Evolutionary conservation across 2,797 vertebrate genomes (phyloP), one percentile per base, ranked within the genome.

Genomic region (Coilia nasus): DNA sequence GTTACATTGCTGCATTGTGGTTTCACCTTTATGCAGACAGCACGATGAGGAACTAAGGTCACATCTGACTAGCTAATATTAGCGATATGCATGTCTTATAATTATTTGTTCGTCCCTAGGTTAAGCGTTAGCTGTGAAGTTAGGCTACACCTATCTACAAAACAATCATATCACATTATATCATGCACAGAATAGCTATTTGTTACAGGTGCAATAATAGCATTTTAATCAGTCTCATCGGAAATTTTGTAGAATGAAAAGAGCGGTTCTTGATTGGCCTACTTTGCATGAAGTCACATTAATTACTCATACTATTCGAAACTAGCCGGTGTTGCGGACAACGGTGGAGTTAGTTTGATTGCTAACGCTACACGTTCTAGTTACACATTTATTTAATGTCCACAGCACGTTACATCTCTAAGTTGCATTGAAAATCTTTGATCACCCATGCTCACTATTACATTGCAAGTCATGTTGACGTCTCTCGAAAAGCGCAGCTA

Each of bases 401-500:
- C 50, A 14, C 14, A 9, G 50, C 50, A 1, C 50, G 50, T 54
- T 54, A 54, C 35, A 41, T 3, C 9, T 54, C 14, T 12, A n/a
- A 23, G 25, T 75, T 75, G 31, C 67, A 75, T 35, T 28, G 67
- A 35, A 75, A 17, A 75, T 75, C 7, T 35, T 17, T 75, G 28
- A 15, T 35, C 67, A 41, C 11, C 25, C 25, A 75, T 75, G 14
- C 14, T 75, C 25, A 6, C 31, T 23, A 75, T 35, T 75, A 19
- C 67, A 75, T 75, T 75, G 67, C 71, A 78, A 78, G 31, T 78
- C 71, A 78, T 41, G 35, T 78, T 44, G 71, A 78, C 17, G 35
- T 35, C 17, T 10, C 9, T 19, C 71, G 71, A 44, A 41, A 78
- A 28, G 81, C 81, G 64, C 64, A 25, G 83, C 47, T 71, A 59